Conservation (phyloP, 1,140 invertebrate genomes). For the Zelostemma sp. region DNA sequence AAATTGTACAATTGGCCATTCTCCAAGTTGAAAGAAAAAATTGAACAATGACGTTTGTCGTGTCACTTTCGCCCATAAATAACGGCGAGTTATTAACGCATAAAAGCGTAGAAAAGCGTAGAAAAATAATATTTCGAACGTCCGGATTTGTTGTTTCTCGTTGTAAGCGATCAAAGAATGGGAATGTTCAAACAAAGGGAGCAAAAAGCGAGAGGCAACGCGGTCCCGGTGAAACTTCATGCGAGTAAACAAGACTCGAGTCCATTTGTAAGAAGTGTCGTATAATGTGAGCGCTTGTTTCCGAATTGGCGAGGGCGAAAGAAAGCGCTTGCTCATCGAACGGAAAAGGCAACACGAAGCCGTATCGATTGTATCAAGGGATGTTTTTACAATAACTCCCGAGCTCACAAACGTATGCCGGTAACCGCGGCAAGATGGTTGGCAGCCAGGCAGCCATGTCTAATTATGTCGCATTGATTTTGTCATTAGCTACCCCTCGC, state of each 20-base stretch:
- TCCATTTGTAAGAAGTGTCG: conserved; percentile 20
- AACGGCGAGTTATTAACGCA: no score
- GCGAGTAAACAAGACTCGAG: conserved; percentile 34
- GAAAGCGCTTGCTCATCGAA: conserved; percentile 30
- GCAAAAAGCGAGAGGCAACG: not conserved
- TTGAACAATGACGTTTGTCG: no score
- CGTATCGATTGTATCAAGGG: conserved; percentile 61
- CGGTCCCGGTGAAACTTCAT: conserved; percentile 32
- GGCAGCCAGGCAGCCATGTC: conserved; percentile 62
- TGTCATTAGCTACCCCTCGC: conserved; percentile 66
- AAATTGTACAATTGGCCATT: no score
- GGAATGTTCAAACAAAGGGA: no score
- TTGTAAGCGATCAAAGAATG: no score
- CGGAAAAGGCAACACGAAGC: conserved; percentile 43
- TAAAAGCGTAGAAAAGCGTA: no score
- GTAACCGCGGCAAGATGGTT: conserved; percentile 38
- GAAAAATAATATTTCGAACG: no score
- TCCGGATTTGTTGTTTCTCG: no score
- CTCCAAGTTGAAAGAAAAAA: no score
- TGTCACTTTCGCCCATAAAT: not conserved
- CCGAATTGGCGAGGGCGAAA: conserved; percentile 31
- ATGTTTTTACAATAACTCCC: conserved; percentile 66
- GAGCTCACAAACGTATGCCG: conserved; percentile 30
- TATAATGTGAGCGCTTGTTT: conserved; percentile 32
- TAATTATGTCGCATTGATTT: conserved; percentile 71